Conservation (phyloP, 2,888 invertebrate species). For the Euplagia quadripunctaria region DNA sequence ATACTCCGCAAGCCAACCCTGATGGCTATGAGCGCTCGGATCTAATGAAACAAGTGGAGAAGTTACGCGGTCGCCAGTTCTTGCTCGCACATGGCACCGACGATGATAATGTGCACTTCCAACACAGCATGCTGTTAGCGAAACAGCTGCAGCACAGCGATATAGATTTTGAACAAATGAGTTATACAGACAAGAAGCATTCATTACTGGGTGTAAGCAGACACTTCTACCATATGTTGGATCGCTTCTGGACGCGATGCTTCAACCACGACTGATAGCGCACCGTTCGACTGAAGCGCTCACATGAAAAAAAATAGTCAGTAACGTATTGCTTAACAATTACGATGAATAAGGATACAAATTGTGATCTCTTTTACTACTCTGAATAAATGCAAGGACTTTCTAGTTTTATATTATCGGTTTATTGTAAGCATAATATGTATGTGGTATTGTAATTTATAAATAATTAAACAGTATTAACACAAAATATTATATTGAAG, state of each 20-base stretch:
- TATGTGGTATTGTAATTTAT: constrained; percentile 38
- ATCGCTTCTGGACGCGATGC: constrained; percentile 91
- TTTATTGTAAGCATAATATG: constrained; percentile 37
- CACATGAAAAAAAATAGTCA: background rate
- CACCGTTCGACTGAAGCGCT: constrained; percentile 4
- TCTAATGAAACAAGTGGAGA: constrained; percentile 88
- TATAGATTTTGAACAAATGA: constrained; percentile 94
- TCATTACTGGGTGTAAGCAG: constrained; percentile 89
- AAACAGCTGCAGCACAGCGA: constrained; percentile 92
- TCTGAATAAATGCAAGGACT: constrained; percentile 25
- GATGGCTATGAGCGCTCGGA: constrained; percentile 91
- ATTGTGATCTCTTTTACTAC: constrained; percentile 46
- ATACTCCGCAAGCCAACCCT: constrained; percentile 92
- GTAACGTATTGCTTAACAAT: constrained; percentile 18
- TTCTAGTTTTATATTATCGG: constrained; percentile 33
- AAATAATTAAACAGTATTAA: constrained; percentile 16
- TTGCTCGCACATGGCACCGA: constrained; percentile 96
- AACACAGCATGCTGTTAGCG: constrained; percentile 93
- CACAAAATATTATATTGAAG: too few species aligned
- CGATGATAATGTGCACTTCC: constrained; percentile 97
- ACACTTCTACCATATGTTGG: constrained; percentile 95
- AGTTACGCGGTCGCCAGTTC: constrained; percentile 91
- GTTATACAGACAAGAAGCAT: constrained; percentile 96
- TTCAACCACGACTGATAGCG: constrained; percentile 66
- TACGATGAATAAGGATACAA: constrained; percentile 19